A percentile compares a stretch with the other conserved stretches of the same genome.
Conservation (phyloP, 2,113 vertebrate species). For the Perccottus glenii region DNA sequence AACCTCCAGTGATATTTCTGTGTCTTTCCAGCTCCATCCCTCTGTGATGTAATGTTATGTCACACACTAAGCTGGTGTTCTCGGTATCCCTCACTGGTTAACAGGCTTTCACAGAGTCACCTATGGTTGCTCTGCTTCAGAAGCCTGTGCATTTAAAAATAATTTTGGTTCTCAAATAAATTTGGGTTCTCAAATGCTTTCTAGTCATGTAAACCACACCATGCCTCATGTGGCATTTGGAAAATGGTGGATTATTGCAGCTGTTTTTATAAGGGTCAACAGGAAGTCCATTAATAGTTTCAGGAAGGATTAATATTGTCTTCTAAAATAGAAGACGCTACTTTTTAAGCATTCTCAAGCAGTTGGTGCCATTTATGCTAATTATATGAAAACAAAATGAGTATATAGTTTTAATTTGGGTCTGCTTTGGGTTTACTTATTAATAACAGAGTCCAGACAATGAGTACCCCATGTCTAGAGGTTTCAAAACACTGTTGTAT, state of each 20-base stretch:
- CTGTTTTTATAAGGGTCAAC: neutral
- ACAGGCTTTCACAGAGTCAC: conserved; percentile 49
- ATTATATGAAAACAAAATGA: too few relatives aligned
- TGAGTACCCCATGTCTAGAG: too few relatives aligned
- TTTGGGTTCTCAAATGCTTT: neutral
- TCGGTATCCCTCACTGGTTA: conserved; percentile 44
- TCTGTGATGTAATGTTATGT: conserved; percentile 62
- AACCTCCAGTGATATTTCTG: conserved; percentile 7
- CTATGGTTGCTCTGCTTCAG: conserved; percentile 27
- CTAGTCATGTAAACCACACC: neutral
- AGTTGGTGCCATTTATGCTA: too few relatives aligned
- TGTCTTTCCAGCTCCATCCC: conserved; percentile 9
- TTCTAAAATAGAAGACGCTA: neutral
- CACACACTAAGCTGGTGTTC: conserved; percentile 65
- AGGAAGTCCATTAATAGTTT: neutral
- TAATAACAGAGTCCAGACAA: too few relatives aligned
- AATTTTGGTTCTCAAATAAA: neutral
- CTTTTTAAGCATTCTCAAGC: neutral
- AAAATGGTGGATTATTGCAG: neutral
- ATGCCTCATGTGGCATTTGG: neutral
- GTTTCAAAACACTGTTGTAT: too few relatives aligned
- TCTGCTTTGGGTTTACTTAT: too few relatives aligned
- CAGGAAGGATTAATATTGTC: neutral
- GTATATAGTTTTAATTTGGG: too few relatives aligned
- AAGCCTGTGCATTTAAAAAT: conserved; percentile 6